Evolutionary conservation across 2,797 vertebrate genomes (phyloP).

Genomic region (Siniperca obscura): DNA sequence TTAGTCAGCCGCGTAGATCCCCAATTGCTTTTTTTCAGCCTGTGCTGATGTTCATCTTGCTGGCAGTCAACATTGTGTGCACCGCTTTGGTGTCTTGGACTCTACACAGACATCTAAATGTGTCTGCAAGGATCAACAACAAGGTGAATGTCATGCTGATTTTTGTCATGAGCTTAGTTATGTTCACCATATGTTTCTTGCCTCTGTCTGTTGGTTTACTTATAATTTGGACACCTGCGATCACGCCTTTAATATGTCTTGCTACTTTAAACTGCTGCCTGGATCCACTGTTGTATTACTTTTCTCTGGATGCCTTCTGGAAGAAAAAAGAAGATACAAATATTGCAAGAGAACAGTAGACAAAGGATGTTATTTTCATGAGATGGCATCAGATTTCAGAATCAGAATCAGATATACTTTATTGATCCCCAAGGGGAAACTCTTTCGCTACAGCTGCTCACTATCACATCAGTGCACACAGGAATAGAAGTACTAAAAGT

Average conservation of each 20-base stretch:
- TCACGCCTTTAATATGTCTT: conserved; percentile 49
- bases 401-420: no score
- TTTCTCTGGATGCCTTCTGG: conserved; percentile 80
- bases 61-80: conserved; percentile 63
- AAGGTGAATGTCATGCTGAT: conserved; percentile 77
- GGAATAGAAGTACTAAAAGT: no score
- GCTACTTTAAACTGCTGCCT: conserved; percentile 75
- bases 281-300: conserved; percentile 79
- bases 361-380: not conserved
- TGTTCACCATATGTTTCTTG: conserved; percentile 74
- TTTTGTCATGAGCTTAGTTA: conserved; percentile 72
- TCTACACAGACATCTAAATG: conserved; percentile 44
- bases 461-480: no score
- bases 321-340: conserved; percentile 62
- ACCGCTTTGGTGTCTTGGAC: conserved; percentile 69
- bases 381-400: not conserved
- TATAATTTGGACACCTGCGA: fast-evolving
- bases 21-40: not conserved
- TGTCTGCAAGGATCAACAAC: conserved; percentile 57
- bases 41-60: conserved; percentile 49
- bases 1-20: fast-evolving
- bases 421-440: no score
- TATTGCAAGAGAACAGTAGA: not conserved
- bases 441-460: no score
- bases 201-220: conserved; percentile 37